Evolutionary conservation across 1,140 invertebrate species (phyloP).

Genomic region (Elysia chlorotica): DNA sequence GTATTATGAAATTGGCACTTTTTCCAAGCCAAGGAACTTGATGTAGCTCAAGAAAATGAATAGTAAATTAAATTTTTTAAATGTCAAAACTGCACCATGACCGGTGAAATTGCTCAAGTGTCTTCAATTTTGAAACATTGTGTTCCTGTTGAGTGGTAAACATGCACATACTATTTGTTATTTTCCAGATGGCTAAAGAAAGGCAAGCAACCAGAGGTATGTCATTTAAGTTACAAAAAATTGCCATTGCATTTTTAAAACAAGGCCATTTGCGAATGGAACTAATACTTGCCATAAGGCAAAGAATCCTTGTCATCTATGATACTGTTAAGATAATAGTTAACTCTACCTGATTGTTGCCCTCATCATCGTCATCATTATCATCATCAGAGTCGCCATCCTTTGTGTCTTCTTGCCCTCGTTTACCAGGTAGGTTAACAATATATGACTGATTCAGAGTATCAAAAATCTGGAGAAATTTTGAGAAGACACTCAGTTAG

Average conservation of each 20-base stretch:
- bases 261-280: no score
- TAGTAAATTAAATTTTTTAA: no score
- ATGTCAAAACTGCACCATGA: no score
- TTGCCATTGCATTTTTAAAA: constrained; percentile 27
- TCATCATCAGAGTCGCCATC: constrained; percentile 18
- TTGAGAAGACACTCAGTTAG: no score
- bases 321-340: constrained; percentile 67
- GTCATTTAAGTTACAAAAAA: constrained; percentile 13
- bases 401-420: neutral
- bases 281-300: no score
- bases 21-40: no score
- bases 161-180: neutral
- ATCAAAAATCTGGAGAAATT: constrained; percentile 18
- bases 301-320: constrained; percentile 28
- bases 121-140: no score
- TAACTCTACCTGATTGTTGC: constrained; percentile 27
- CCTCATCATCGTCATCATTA: constrained; percentile 30
- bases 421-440: constrained; percentile 4
- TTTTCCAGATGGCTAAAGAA: neutral
- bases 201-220: neutral
- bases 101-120: no score
- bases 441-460: constrained; percentile 10
- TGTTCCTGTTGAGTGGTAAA: no score
- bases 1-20: no score
- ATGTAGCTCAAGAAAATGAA: no score